phyloP scores from a whole-genome alignment of 1,140 invertebrate genomes.

The Lucilia cuprina region DNA sequence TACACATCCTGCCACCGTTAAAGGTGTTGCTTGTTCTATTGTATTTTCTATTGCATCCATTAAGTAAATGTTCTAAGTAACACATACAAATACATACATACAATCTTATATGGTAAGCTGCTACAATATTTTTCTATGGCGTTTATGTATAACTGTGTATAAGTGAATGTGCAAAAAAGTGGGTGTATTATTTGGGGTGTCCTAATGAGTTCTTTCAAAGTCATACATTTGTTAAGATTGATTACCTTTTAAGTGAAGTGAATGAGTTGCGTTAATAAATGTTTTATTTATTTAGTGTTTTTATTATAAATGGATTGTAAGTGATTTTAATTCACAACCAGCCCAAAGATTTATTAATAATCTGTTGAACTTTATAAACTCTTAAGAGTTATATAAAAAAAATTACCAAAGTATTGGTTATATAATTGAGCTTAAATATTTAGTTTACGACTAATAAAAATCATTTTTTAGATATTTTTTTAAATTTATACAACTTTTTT shows the following conservation, averaged over 20 bases:
- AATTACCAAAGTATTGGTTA: too few relatives aligned
- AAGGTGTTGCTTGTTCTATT: background rate
- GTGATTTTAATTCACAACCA: background rate
- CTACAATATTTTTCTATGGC: background rate
- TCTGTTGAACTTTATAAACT: too few relatives aligned
- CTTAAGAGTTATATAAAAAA: too few relatives aligned
- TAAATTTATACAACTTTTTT: too few relatives aligned
- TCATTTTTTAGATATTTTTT: too few relatives aligned
- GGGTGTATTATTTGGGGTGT: background rate
- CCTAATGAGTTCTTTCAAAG: background rate
- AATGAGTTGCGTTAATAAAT: background rate
- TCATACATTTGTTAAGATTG: background rate
- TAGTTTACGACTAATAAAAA: too few relatives aligned
- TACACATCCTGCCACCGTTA: background rate
- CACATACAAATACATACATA: background rate
- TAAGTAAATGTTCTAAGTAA: background rate
- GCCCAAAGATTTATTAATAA: too few relatives aligned
- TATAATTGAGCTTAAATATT: too few relatives aligned
- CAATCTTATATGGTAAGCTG: background rate
- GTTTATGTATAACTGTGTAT: background rate
- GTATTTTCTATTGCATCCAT: slow-evolving; percentile 11
- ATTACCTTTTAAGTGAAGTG: background rate
- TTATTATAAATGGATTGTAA: background rate
- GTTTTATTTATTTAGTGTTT: background rate
- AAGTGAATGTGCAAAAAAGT: background rate